These are phyloP conservation scores for Drosophila eohydei DNA, from an alignment of 2,888 invertebrate genomes.

Conservation along the genomic window DNA sequence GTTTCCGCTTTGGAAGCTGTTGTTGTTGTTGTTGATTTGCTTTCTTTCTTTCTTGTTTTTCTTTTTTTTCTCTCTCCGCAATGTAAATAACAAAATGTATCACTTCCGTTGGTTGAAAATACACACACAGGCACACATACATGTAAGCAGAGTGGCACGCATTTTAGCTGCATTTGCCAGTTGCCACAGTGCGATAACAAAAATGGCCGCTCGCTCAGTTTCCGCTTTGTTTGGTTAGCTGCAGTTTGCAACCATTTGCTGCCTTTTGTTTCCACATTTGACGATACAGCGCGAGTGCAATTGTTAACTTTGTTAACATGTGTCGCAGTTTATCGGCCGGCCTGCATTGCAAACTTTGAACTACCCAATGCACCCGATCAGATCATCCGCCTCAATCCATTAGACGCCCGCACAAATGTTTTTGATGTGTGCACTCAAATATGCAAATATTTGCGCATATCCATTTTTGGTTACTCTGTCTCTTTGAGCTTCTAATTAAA, in stretches of 20 bases:
- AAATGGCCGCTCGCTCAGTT: constrained; percentile 73
- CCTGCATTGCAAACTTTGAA: constrained; percentile 1
- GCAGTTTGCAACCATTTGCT: constrained; percentile 61
- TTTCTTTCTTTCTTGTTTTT: background rate
- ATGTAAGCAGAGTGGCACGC: constrained; percentile 18
- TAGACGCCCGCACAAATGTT: constrained; percentile 61
- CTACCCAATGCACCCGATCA: background rate
- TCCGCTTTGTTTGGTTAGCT: constrained; percentile 73
- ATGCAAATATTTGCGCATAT: constrained; percentile 76
- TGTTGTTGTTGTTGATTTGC: constrained; percentile 29
- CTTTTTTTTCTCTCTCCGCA: constrained; percentile 9
- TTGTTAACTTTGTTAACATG: constrained; percentile 78
- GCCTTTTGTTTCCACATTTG: constrained; percentile 49
- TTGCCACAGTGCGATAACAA: constrained; percentile 69
- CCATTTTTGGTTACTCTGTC: constrained; percentile 43
- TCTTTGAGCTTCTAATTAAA: constrained; percentile 69
- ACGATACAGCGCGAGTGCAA: constrained; percentile 32
- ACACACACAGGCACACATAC: constrained; percentile 13
- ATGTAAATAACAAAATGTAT: constrained; percentile 68
- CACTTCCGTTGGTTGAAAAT: constrained; percentile 44
- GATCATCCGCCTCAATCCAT: constrained; percentile 32
- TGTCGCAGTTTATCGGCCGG: constrained; percentile 72
- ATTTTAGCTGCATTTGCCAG: constrained; percentile 40
- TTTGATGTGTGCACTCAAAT: constrained; percentile 71
- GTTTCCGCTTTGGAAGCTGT: constrained; percentile 58